Conservation (phyloP, 2,888 invertebrate genomes). For the Plebejus anna region DNA sequence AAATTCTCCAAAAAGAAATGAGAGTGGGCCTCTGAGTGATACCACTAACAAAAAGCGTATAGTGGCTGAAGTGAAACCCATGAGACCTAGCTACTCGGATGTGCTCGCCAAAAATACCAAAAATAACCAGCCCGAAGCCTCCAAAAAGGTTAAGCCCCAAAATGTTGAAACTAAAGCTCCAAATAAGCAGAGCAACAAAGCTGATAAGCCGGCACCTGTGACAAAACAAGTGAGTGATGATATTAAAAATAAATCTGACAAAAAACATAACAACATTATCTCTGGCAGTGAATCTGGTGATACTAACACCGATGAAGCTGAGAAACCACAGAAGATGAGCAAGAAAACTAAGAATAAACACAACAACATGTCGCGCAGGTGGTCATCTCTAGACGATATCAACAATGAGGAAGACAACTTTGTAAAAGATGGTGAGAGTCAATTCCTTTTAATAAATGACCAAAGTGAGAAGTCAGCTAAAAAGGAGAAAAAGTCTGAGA, state of each 20-base stretch:
- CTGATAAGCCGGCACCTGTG: constrained; percentile 56
- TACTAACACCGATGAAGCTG: constrained; percentile 62
- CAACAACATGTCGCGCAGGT: constrained; percentile 73
- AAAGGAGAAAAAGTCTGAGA: constrained; percentile 63
- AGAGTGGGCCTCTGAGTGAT: constrained; percentile 71
- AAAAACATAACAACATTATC: constrained; percentile 63
- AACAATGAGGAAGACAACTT: constrained; percentile 63
- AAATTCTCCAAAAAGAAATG: constrained; percentile 67
- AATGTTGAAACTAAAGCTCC: constrained; percentile 58
- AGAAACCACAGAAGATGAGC: constrained; percentile 62
- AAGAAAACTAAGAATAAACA: constrained; percentile 70
- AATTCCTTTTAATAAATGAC: constrained; percentile 71
- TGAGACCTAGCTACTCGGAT: constrained; percentile 92
- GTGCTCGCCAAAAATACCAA: constrained; percentile 85
- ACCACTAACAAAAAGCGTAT: constrained; percentile 84
- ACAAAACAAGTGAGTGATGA: constrained; percentile 56
- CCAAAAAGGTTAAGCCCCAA: constrained; percentile 68
- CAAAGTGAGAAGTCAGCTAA: constrained; percentile 61
- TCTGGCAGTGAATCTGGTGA: constrained; percentile 77
- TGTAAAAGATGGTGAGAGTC: constrained; percentile 60
- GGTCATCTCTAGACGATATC: constrained; percentile 81
- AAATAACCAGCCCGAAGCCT: constrained; percentile 69
- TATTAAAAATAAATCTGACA: constrained; percentile 61
- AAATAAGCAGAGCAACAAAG: constrained; percentile 61
- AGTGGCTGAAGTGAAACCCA: constrained; percentile 91